These are phyloP conservation scores for Atractosteus spatula DNA, from an alignment of 2,113 vertebrate genomes.

Conservation along the genomic window DNA sequence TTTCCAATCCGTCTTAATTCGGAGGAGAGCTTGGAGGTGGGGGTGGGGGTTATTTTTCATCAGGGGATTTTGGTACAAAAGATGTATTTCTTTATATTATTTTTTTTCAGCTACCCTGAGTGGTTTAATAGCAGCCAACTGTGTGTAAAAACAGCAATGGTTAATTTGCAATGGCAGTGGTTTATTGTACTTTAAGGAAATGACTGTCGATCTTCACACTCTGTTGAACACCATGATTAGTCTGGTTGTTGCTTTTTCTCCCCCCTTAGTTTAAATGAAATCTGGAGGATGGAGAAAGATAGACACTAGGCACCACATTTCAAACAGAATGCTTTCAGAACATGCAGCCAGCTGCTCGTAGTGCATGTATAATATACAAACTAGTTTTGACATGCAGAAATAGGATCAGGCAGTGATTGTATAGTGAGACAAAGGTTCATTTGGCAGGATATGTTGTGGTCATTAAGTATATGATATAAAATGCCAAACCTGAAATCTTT, in stretches of 20 bases:
- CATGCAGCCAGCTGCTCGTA: neutral
- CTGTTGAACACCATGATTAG: constrained; percentile 19
- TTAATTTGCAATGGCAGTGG: constrained; percentile 9
- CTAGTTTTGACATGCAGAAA: too few relatives aligned
- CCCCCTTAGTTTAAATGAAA: constrained; percentile 1
- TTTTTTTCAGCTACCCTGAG: constrained; percentile 6
- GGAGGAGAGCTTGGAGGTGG: neutral
- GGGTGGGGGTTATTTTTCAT: neutral
- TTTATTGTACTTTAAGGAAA: constrained; percentile 14
- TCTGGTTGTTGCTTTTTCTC: neutral
- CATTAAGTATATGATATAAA: too few relatives aligned
- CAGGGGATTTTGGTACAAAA: neutral
- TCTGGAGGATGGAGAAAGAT: neutral
- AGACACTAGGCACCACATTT: neutral
- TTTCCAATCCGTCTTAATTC: neutral
- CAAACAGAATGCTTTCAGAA: neutral
- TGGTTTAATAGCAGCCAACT: neutral
- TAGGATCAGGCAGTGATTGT: too few relatives aligned
- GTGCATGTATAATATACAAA: too few relatives aligned
- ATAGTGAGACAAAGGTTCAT: too few relatives aligned
- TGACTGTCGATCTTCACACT: constrained; percentile 22
- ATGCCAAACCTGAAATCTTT: too few relatives aligned
- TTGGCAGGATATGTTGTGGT: too few relatives aligned
- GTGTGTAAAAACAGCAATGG: constrained; percentile 2
- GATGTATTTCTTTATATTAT: too few relatives aligned